Percentiles rank a stretch among this genome's conserved stretches.
phyloP scores from a whole-genome alignment of 2,113 vertebrate genomes.

The Eudorcas thomsonii region DNA sequence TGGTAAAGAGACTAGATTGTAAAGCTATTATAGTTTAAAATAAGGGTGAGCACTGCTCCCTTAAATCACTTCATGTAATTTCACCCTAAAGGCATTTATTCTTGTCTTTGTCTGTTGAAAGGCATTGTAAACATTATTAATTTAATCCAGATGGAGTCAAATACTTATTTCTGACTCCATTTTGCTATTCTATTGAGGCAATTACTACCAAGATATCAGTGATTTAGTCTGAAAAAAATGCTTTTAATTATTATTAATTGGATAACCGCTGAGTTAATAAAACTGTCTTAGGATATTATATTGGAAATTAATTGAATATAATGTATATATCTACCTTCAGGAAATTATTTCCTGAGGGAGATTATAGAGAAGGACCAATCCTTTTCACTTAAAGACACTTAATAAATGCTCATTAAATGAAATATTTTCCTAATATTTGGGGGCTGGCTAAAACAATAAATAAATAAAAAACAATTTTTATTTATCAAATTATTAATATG shows the following conservation, averaged over 20 bases:
- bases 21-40: constrained; percentile 50
- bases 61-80: constrained; percentile 37
- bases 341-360: constrained; percentile 23
- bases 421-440: constrained; percentile 40
- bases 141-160: constrained; percentile 55
- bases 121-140: constrained; percentile 25
- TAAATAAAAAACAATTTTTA: constrained; percentile 18
- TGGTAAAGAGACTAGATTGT: constrained; percentile 38
- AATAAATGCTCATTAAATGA: constrained; percentile 36
- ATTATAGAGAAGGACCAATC: not conserved
- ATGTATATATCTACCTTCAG: constrained; percentile 13
- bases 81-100: constrained; percentile 46
- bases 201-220: constrained; percentile 53
- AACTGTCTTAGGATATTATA: constrained; percentile 30
- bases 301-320: constrained; percentile 14
- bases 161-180: constrained; percentile 35
- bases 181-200: constrained; percentile 10
- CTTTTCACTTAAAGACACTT: constrained; percentile 19
- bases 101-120: constrained; percentile 17
- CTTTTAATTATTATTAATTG: constrained; percentile 62
- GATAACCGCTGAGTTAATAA: constrained; percentile 47
- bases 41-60: constrained; percentile 17
- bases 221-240: constrained; percentile 43
- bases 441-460: not conserved
- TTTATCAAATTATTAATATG: constrained; percentile 21